phyloP scores from a whole-genome alignment of 1,140 invertebrate species.

The Grapholita molesta region DNA sequence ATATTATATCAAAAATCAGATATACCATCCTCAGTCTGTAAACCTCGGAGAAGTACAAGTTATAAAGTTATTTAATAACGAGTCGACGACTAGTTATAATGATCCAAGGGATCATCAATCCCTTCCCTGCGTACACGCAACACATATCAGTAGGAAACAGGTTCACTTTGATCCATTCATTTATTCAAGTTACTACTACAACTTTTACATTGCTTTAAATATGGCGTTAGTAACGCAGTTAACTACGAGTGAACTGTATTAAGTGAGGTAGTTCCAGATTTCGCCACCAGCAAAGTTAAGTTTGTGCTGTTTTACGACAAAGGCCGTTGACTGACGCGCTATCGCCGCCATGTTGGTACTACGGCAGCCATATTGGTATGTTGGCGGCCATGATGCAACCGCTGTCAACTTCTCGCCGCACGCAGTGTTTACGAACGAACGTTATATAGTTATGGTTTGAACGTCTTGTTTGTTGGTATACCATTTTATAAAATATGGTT shows the following conservation, averaged over 20 bases:
- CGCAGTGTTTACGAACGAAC: slow-evolving; percentile 59
- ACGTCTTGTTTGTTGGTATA: slow-evolving; percentile 38
- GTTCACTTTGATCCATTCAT: slow-evolving; percentile 8
- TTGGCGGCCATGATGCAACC: slow-evolving; percentile 39
- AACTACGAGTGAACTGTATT: not conserved
- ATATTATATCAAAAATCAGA: not conserved
- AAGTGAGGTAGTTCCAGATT: not conserved
- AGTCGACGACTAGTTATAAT: not conserved
- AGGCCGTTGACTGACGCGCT: slow-evolving; percentile 61
- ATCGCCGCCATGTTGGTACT: slow-evolving; percentile 13
- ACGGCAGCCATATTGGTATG: slow-evolving; percentile 37
- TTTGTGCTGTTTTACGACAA: slow-evolving; percentile 30
- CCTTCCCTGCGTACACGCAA: slow-evolving; percentile 10
- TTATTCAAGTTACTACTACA: slow-evolving; percentile 6
- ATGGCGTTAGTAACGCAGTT: not conserved
- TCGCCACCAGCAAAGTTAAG: not conserved
- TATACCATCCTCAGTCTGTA: not conserved
- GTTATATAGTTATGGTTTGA: slow-evolving; percentile 56
- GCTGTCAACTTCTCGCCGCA: slow-evolving; percentile 51
- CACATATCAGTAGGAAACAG: not conserved
- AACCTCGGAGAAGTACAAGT: not conserved
- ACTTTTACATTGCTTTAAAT: not conserved
- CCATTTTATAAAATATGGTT: slow-evolving; percentile 31
- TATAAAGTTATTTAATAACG: not conserved
- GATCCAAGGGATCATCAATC: slow-evolving; percentile 9